Percentiles rank a stretch among this genome's conserved stretches.
Conservation (phyloP, 2,888 invertebrate species). For the Tipula vernalis region DNA sequence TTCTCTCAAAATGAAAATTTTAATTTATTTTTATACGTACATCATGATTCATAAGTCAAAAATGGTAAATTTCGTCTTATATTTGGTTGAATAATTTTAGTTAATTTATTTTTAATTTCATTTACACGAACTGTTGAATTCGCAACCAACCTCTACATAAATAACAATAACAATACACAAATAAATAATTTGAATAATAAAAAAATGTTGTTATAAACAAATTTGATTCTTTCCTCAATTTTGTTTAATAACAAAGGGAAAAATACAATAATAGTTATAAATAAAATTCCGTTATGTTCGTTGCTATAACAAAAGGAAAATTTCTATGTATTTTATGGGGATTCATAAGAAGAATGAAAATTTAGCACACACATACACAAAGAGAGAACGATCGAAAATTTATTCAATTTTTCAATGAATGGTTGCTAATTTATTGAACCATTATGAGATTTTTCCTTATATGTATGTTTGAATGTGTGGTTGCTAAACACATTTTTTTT, state of each 20-base stretch:
- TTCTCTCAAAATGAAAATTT: neutral
- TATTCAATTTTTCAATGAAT: neutral
- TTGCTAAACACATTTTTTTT: too few relatives aligned
- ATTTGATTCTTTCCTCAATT: neutral
- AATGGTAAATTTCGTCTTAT: neutral
- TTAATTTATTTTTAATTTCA: neutral
- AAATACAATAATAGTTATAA: neutral
- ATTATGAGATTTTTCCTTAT: neutral
- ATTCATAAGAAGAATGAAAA: neutral
- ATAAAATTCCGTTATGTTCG: neutral
- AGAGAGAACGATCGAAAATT: neutral
- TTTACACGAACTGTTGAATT: neutral
- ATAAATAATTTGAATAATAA: neutral
- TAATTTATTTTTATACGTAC: neutral
- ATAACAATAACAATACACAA: neutral
- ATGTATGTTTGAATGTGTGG: neutral
- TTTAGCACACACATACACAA: neutral
- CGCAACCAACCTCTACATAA: neutral
- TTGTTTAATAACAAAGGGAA: neutral
- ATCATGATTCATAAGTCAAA: neutral
- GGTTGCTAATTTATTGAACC: neutral
- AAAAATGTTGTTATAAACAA: neutral
- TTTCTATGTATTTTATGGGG: neutral
- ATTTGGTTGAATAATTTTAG: neutral
- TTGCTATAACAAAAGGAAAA: neutral